Base-by-base conservation (phyloP, 2,113 vertebrate genomes). In the Alces alces region DNA sequence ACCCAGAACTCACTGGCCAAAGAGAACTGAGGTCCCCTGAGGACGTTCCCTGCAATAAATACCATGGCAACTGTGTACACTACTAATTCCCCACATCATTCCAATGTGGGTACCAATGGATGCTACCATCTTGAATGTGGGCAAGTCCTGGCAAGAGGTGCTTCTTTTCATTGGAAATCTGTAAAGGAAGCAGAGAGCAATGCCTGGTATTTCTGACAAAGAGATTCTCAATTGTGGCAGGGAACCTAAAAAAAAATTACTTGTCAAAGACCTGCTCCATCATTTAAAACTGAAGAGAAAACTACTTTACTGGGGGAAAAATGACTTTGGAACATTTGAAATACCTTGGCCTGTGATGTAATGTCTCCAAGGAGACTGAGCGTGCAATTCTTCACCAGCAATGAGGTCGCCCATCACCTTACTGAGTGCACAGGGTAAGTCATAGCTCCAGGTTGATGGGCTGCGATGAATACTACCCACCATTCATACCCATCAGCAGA, bases 401-500 rank as follows among this genome's bases (percentile, higher is more conserved):
- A 79, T 96, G 84, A 90, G 98, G 95, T 96, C 96, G 85, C 96
- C 96, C 84, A 85, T 82, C 98, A 82, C 85, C 93, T 98, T 97
- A 89, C 94, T n/a, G 83, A 86, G 88, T 83, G 66, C 43, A 73
- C 73, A 97, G 86, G 93, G 93, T 96, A 96, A 97, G 87, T 97
- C 86, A 83, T 92, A 97, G 97, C 92, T 97, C 86, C 27, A 36
- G 23, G 96, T 54, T n/a, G 96, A 98, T 7, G 10, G 23, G 98
- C 97, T 96, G 95, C 9, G 43, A 84, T 91, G 89, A 97, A 87
- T 30, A 97, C 98, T 78, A 84, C 87, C 89, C 95, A 78, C 79
- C 85, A 98, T 97, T 96, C 97, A 98, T 16, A 97, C 98, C 97
- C 97, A 97, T 95, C 97, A 97, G 96, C 91, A 96, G 88, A 95